Conservation (phyloP, 2,888 invertebrate species). For the Invenusta paracnida region DNA sequence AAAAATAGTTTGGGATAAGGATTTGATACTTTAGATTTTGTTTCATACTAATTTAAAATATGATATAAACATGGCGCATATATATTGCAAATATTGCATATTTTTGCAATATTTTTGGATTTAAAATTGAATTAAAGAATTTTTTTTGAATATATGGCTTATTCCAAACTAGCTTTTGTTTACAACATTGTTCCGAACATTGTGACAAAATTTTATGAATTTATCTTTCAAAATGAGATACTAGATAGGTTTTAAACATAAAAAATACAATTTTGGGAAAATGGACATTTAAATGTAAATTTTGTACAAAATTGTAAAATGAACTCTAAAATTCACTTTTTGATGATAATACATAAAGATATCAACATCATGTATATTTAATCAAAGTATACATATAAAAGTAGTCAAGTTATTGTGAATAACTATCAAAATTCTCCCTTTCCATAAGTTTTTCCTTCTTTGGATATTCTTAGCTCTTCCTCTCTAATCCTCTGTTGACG, state of each 20-base stretch:
- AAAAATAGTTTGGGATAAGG: not conserved
- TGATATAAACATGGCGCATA: too few species aligned
- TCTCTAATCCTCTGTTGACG: conserved; percentile 13
- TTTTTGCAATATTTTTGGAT: not conserved
- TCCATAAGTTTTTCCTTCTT: conserved; percentile 11
- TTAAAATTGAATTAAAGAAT: not conserved
- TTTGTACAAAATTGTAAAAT: not conserved
- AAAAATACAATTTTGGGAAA: not conserved
- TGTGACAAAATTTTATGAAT: not conserved
- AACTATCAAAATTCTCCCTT: conserved; percentile 24
- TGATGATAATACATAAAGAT: not conserved
- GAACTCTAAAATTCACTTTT: not conserved
- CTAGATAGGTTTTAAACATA: not conserved
- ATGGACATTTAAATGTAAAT: not conserved
- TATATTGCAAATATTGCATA: not conserved
- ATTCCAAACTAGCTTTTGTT: not conserved
- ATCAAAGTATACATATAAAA: not conserved
- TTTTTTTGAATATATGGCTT: not conserved
- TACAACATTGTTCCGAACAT: not conserved
- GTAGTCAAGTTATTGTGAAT: not conserved
- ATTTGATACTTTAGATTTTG: not conserved
- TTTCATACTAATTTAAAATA: not conserved
- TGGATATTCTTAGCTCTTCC: conserved; percentile 14
- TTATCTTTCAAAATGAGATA: not conserved
- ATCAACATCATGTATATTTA: not conserved